These are phyloP conservation scores for Gonioctena quinquepunctata DNA, from an alignment of 1,140 invertebrate species.

Conservation along the genomic window DNA sequence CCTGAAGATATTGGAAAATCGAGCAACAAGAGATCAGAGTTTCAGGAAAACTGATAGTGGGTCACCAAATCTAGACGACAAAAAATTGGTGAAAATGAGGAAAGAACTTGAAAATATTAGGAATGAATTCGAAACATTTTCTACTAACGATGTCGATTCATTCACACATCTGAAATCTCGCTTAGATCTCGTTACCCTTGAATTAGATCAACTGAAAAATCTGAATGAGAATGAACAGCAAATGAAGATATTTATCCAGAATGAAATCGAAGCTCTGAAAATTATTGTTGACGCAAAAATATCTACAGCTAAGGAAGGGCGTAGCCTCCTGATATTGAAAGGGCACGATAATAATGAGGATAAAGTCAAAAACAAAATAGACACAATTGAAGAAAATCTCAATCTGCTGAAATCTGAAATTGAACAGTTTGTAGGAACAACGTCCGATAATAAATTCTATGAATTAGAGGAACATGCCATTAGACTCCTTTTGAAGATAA, in stretches of 20 bases:
- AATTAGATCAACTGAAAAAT: slow-evolving; percentile 25
- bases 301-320: slow-evolving; percentile 11
- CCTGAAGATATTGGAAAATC: slow-evolving; percentile 36
- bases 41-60: slow-evolving; percentile 12
- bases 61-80: slow-evolving; percentile 8
- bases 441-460: slow-evolving; percentile 27
- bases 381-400: slow-evolving; percentile 23
- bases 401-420: slow-evolving; percentile 8
- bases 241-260: slow-evolving; percentile 27
- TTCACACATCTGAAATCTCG: slow-evolving; percentile 25
- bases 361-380: slow-evolving; percentile 2
- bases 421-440: slow-evolving; percentile 28
- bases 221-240: slow-evolving; percentile 21
- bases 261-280: slow-evolving; percentile 19
- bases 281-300: slow-evolving; percentile 16
- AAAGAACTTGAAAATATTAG: slow-evolving; percentile 24
- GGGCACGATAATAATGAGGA: neutral
- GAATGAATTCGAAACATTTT: slow-evolving; percentile 19
- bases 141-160: slow-evolving; percentile 5
- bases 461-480: slow-evolving; percentile 30
- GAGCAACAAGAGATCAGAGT: slow-evolving; percentile 28
- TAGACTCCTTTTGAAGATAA: slow-evolving; percentile 19
- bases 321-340: slow-evolving; percentile 2
- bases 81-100: slow-evolving; percentile 28
- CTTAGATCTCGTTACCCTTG: slow-evolving; percentile 27